Base-by-base conservation (phyloP, 2,888 invertebrate species). In the Mactromeris polynyma region DNA sequence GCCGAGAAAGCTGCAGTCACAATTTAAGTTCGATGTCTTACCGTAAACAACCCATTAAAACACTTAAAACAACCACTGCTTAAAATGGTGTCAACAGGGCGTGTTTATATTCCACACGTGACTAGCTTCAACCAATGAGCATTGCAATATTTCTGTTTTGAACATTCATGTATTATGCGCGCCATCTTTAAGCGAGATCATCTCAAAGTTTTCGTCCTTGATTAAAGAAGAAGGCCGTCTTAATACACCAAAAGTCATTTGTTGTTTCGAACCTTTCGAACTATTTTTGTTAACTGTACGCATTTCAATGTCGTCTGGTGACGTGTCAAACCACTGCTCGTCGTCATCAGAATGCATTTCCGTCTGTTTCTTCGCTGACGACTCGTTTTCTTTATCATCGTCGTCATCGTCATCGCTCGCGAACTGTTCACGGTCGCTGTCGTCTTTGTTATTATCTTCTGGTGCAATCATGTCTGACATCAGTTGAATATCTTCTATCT, bases 321-420 rank as follows among this genome's bases (percentile, higher is more conserved):
- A 85, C 9, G 90, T 90, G 36, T 92, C 91, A 42, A 79, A 92
- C 90, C 90, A 90, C 33, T 77, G 51, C n/a, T 91, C 91, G 7
- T 90, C 90, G 36, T 89, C 87, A 80, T 88, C 89, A 19, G 81
- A 86, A 51, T 84, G 73, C 19, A 51, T 38, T 21, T 69, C 73
- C n/a, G 64, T 14, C 26, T 73, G 3, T 64, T 58, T 46, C 51
- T 82, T 69, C 4, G 42, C 31, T 21, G 36, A 73, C 11, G 33
- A 21, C 21, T 80, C 38, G 54, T 83, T 80, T 26, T 84, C 78
- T 1, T 84, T 73, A 21, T 84, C 77, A 54, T 89, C 89, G n/a
- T 80, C 87, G 19, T 85, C 88, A 14, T 88, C 88, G n/a, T 88
- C 86, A 19, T 58, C 82, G 26, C 86, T 81, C 2, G 79, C 81